Evolutionary conservation across 1,140 invertebrate species (phyloP), one percentile per base, ranked within the genome.

Genomic region (Neelides sp.): DNA sequence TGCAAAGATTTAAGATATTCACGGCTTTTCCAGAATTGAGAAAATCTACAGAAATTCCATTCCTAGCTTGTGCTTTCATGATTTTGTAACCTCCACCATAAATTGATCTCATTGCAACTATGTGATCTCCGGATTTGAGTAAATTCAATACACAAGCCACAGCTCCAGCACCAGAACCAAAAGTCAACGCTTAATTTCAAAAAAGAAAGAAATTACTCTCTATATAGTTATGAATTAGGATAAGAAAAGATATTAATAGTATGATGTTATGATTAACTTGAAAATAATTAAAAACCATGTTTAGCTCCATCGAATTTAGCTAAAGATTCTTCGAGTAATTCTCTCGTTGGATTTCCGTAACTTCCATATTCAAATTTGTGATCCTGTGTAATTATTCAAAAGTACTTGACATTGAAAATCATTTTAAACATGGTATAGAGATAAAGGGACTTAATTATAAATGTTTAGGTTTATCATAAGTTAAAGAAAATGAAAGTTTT

Each of bases 301-400:
- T 93, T 89, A 2, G 78, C 92, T 62, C 79, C 77, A 64, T 98
- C 95, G 13, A 97, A 63, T 1, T 84, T 75, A 24, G 93, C 93
- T 19, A 98, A 64, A 62, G 85, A 91, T 54, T 80, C 73, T 70
- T 98, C 90, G 39, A 98, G 71, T 41, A 82, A 81, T 58, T 84
- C 79, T 61, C 94, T 73, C 0, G 88, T 91, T 32, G 94, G 93
- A 72, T 98, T 98, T n/a, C 90, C 91, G 68, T 84, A 85, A 65
- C 94, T 74, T 0, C 83, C 79, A 69, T 98, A 98, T 55, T 93
- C 89, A 68, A 73, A 97, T 23, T 80, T 79, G 84, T 92, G 62
- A 53, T 71, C n/a, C n/a, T n/a, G n/a, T n/a, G n/a, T n/a, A n/a
- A n/a, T n/a, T n/a, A n/a, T n/a, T n/a, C n/a, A n/a, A n/a, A n/a